Percentiles rank a stretch among this genome's conserved stretches.
These are phyloP conservation scores for Heliconius charithonia DNA, from an alignment of 2,888 invertebrate genomes.

Conservation along the genomic window DNA sequence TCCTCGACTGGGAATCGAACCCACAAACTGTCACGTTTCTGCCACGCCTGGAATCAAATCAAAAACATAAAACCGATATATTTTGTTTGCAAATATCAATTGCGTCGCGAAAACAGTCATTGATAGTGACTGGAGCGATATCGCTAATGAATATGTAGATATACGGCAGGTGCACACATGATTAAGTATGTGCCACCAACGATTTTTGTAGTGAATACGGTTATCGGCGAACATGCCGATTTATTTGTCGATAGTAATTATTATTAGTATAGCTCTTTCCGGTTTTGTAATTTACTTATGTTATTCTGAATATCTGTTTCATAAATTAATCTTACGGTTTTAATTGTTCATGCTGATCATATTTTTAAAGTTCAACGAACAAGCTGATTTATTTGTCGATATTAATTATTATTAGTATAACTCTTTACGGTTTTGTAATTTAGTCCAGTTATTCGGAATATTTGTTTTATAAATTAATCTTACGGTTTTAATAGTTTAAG, in stretches of 20 bases:
- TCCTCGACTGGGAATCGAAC: too few relatives aligned
- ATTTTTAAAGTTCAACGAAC: constrained; percentile 45
- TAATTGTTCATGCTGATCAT: too few relatives aligned
- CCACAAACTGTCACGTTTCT: too few relatives aligned
- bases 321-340: neutral
- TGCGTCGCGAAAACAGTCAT: constrained; percentile 69
- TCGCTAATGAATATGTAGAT: constrained; percentile 77
- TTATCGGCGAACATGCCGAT: constrained; percentile 61
- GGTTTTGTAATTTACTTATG: neutral
- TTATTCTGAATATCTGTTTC: neutral
- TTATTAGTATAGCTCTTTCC: constrained; percentile 33
- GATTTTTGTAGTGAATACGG: constrained; percentile 74
- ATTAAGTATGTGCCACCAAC: constrained; percentile 79
- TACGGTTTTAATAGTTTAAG: too few relatives aligned
- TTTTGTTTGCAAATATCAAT: constrained; percentile 22
- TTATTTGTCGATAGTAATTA: constrained; percentile 58
- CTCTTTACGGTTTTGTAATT: too few relatives aligned
- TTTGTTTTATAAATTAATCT: too few relatives aligned
- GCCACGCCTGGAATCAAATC: too few relatives aligned
- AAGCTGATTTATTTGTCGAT: constrained; percentile 61
- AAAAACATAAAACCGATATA: neutral
- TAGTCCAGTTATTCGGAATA: too few relatives aligned
- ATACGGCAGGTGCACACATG: constrained; percentile 74
- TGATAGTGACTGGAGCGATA: constrained; percentile 72
- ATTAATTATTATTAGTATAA: constrained; percentile 24